A percentile compares a stretch with the other conserved stretches of the same genome.
These are phyloP conservation scores for Melospiza melodia DNA, from an alignment of 2,113 vertebrate genomes.

Conservation along the genomic window DNA sequence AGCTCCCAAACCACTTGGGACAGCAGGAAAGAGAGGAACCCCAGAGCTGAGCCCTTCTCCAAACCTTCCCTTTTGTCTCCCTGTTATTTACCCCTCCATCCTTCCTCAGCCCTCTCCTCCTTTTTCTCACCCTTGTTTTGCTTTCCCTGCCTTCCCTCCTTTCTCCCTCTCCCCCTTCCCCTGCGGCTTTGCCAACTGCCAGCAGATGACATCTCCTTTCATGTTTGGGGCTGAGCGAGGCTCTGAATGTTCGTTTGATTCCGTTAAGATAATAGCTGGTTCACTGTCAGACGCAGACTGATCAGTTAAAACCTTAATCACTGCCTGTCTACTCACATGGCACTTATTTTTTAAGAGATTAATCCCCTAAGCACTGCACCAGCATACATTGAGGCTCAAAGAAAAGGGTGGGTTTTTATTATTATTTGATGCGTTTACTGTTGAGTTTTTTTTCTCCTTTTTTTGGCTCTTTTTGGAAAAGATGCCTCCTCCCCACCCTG, in stretches of 20 bases:
- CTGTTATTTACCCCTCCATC: background rate
- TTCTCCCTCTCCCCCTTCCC: slow-evolving; percentile 76
- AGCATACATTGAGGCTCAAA: slow-evolving; percentile 80
- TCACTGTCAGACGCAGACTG: slow-evolving; percentile 99
- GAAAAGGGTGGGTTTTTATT: slow-evolving; percentile 63
- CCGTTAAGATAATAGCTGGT: slow-evolving; percentile 99
- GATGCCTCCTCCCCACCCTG: background rate
- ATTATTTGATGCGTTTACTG: slow-evolving; percentile 42
- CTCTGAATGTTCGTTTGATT: slow-evolving; percentile 99
- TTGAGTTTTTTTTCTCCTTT: background rate
- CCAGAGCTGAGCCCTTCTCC: background rate
- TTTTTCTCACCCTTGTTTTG: slow-evolving; percentile 52
- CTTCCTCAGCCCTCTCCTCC: background rate
- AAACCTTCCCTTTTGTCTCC: background rate
- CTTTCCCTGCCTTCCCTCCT: slow-evolving; percentile 60
- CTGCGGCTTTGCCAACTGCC: slow-evolving; percentile 94
- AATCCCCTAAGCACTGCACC: slow-evolving; percentile 85
- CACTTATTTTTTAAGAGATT: slow-evolving; percentile 92
- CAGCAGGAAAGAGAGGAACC: background rate
- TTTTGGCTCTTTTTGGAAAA: background rate
- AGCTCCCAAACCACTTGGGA: background rate
- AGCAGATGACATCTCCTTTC: slow-evolving; percentile 99
- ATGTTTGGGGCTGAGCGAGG: slow-evolving; percentile 95
- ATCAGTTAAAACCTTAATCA: slow-evolving; percentile 99
- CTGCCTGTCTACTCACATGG: slow-evolving; percentile 98